Base-by-base conservation (phyloP, 2,113 vertebrate genomes). In the Callopanchax toddi region DNA sequence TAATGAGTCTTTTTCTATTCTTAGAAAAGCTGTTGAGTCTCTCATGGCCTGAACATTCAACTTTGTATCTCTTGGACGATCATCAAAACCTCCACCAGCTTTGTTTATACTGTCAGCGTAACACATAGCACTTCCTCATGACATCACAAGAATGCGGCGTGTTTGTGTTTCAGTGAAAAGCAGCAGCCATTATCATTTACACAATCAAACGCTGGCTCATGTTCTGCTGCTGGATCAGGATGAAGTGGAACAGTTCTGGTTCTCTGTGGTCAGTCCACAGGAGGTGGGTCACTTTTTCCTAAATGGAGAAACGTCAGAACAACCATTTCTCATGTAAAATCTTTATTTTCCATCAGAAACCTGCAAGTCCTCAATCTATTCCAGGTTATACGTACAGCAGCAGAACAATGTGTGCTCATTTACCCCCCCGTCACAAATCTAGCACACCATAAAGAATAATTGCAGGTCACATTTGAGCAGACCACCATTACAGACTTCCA, bases 81-180 rank as follows among this genome's bases (percentile, higher is more conserved):
- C 11, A 34, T 6, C 23, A 43, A 37, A 17, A 26, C 4, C 15
- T 2, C 45, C 9, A n/a, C 42, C 8, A 44, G n/a, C 42, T 44
- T 44, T 44, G 42, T 44, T 44, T 18, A 44, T 44, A 18, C 42
- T 44, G 42, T 11, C 42, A 20, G 42, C 6, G 42, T 20, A 44
- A 44, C 42, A 44, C 42, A 44, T 17, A 74, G 60, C 43, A 49
- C 62, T 57, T 36, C 53, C 57, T 67, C 48, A 44, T 74, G 53
- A 67, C 62, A 53, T 63, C 69, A 63, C 52, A 34, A 16, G 29
- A 61, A 65, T 53, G 37, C 29, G 37, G 46, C 43, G 22, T 40
- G 56, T 67, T 83, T 66, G 25, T 32, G 43, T 71, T 79, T 81
- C 8, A n/a, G 37, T 65, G 62, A 18, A 46, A 71, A 63, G 62